Evolutionary conservation across 2,888 invertebrate genomes (phyloP), one percentile per base, ranked within the genome.

Genomic region (Dorcus hopei): DNA sequence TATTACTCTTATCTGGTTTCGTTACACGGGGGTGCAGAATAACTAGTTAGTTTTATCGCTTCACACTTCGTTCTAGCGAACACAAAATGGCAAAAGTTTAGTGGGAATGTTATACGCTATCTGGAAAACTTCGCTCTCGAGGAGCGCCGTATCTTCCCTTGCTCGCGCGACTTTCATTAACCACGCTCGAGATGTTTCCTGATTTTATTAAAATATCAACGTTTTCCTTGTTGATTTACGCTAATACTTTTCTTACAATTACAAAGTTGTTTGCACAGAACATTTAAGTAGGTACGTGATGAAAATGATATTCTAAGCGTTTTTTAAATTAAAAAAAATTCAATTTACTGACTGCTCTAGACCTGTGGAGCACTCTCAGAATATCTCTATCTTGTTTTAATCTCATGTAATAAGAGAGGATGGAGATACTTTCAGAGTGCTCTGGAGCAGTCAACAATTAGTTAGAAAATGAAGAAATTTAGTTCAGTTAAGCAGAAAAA

Each of bases 71-170:
- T 74, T 71, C 73, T 73, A 70, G 72, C 66, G 72, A 70, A 70
- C 71, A 70, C 74, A 73, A 74, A 75, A 74, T 75, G 74, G 74
- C 74, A 72, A 75, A 75, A 75, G 73, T 75, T 75, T 73, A 69
- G 68, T 59, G 45, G 53, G 53, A 53, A 50, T 45, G 58, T 49
- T 39, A 53, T 43, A 19, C 57, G 49, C 62, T 65, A 64, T 66
- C 66, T 65, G 63, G 61, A 63, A 66, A 66, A 66, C 57, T 66
- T 66, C 60, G 59, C 55, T 61, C 58, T 61, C 59, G 49, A 55
- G 61, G 49, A 63, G 56, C 63, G 57, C 50, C 45, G 47, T 41
- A 53, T 49, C 53, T n/a, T 49, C 19, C 49, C 19, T 43, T 52
- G 11, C 57, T 26, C 50, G 39, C 47, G 39, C 40, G 52, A 51